Evolutionary conservation across 2,888 invertebrate species (phyloP), one percentile per base, ranked within the genome.

Genomic region (Pristionchus maxplancki): DNA sequence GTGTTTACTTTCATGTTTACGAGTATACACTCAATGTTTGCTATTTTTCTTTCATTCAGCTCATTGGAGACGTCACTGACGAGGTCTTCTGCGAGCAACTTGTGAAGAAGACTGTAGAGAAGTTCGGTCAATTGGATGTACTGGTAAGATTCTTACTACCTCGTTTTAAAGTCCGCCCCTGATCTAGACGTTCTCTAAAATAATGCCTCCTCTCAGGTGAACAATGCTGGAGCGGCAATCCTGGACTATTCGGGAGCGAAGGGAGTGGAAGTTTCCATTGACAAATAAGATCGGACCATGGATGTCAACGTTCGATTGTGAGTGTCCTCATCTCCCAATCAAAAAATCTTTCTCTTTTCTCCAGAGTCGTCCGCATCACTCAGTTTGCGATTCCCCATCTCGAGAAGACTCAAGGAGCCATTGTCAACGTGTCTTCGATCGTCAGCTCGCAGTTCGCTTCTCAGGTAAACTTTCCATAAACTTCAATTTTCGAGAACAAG

Each of bases 351-450:
- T 53, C 53, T 53, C 28, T 62, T 62, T 17, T 11, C 62, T 62
- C 62, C 83, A 83, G 83, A 1, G 31, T 83, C 28, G 17, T 83
- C 50, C 83, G 28, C 28, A 31, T 83, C 50, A n/a, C 48, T 28
- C 83, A 83, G 28, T n/a, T 50, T 28, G 83, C 83, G 4, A 37
- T 83, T 24, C 83, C 83, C 17, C 83, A 83, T 83, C 83, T 83
- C 3, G 53, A 31, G 50, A 83, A 83, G 83, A 83, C 83, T 17
- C 5, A 83, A n/a, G 83, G 83, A 48, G 28, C 83, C 17, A 34
- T 83, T 4, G 83, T 83, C 50, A 83, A 83, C 28, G 53, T 83
- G 11, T 83, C 83, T 20, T 53, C 50, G 6, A 83, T 83, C n/a
- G 83, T 28, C 17, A 24, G 20, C 11, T 53, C 13, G 5, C 83